A percentile compares a stretch with the other conserved stretches of the same genome.
Evolutionary conservation across 2,888 invertebrate genomes (phyloP).

Genomic region (Drosophila longiperda): DNA sequence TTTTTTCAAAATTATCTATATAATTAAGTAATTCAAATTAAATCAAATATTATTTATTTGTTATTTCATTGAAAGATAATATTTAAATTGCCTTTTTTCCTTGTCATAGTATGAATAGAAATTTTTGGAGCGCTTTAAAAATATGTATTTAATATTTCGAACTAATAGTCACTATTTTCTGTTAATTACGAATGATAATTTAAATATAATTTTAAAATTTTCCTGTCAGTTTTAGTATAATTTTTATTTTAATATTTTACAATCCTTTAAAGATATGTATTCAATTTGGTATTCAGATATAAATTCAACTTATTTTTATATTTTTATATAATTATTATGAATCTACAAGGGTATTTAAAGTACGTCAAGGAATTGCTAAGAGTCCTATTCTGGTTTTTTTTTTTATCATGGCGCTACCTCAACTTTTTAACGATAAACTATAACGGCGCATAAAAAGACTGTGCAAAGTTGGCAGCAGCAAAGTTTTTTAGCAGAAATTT

Average conservation of each 20-base stretch:
- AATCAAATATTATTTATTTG: not conserved
- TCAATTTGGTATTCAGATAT: not conserved
- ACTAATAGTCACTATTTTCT: not conserved
- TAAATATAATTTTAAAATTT: not conserved
- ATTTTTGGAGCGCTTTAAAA: not conserved
- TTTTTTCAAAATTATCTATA: not conserved
- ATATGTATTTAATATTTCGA: not conserved
- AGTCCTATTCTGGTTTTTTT: slow-evolving; percentile 20
- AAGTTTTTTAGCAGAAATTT: slow-evolving; percentile 71
- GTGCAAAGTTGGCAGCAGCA: slow-evolving; percentile 58
- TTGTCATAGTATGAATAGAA: not conserved
- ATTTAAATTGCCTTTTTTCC: not conserved
- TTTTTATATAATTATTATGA: not conserved
- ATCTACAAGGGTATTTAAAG: slow-evolving; percentile 4
- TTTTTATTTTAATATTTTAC: not conserved
- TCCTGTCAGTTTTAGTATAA: not conserved
- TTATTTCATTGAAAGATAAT: not conserved
- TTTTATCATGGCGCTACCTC: slow-evolving; percentile 37
- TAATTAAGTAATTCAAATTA: not conserved
- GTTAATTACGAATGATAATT: not conserved
- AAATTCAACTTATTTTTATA: not conserved
- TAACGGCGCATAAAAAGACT: slow-evolving; percentile 75
- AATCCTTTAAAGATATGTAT: fast-evolving
- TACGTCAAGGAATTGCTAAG: not conserved
- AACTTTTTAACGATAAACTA: slow-evolving; percentile 76